Conservation (phyloP, 2,113 vertebrate species). For the Castor canadensis region DNA sequence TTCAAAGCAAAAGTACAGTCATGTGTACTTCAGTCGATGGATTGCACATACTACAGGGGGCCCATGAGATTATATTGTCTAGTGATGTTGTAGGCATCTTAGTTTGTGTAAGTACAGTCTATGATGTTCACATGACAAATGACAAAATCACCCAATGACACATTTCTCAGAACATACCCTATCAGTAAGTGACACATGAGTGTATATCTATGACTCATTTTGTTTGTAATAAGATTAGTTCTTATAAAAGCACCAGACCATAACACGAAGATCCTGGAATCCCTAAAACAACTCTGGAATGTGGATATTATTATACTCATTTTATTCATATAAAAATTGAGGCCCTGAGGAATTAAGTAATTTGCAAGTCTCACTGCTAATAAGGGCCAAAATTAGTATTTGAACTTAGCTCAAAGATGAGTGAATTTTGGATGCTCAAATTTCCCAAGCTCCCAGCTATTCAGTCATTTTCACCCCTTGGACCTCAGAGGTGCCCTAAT, state of each 20-base stretch:
- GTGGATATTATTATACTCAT: background rate
- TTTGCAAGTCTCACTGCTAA: background rate
- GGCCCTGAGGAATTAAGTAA: background rate
- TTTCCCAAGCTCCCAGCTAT: background rate
- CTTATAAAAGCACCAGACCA: background rate
- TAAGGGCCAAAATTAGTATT: background rate
- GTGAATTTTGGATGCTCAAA: background rate
- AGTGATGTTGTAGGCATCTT: background rate
- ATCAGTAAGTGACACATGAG: background rate
- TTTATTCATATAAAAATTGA: constrained; percentile 16
- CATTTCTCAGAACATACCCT: background rate
- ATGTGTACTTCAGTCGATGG: background rate
- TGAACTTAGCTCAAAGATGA: background rate
- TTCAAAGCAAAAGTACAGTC: background rate
- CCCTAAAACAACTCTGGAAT: background rate
- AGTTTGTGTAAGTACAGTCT: background rate
- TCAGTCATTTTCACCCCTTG: background rate
- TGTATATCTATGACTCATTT: background rate
- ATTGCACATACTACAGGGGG: background rate
- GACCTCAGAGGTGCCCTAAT: background rate
- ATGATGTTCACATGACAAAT: background rate
- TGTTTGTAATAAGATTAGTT: background rate
- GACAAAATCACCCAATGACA: background rate
- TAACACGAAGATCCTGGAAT: background rate
- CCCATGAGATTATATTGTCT: background rate